Percentiles rank a stretch among this genome's conserved stretches.
Conservation (phyloP, 1,140 invertebrate species). For the Rhopalosiphum padi region DNA sequence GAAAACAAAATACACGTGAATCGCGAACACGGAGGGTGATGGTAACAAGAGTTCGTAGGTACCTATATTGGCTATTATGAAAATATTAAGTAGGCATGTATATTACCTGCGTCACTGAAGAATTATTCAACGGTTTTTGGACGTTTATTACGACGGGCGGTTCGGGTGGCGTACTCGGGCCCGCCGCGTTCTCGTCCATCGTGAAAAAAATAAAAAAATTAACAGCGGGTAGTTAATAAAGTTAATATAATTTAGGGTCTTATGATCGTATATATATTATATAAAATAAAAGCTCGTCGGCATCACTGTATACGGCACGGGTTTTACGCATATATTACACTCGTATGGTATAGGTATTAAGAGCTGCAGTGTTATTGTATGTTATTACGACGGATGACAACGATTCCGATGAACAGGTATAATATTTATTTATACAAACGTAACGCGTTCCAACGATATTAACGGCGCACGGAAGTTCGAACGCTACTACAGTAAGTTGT, state of each 20-base stretch:
- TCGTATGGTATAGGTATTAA: not conserved
- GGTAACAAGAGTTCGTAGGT: too few relatives aligned
- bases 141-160: not conserved
- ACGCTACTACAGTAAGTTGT: too few relatives aligned
- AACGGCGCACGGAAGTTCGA: not conserved
- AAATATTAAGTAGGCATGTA: not conserved
- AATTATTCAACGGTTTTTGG: constrained; percentile 44
- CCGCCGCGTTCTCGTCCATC: constrained; percentile 42
- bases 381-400: not conserved
- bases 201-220: not conserved
- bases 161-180: not conserved
- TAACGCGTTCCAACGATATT: not conserved
- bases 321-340: not conserved
- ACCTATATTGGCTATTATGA: too few relatives aligned
- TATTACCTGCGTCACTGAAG: constrained; percentile 23
- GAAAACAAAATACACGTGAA: too few relatives aligned
- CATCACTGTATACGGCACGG: not conserved
- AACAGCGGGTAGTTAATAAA: not conserved
- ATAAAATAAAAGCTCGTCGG: too few relatives aligned
- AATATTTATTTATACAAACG: too few relatives aligned
- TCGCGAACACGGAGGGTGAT: too few relatives aligned
- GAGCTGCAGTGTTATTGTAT: not conserved
- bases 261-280: not conserved
- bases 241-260: not conserved
- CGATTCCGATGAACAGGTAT: too few relatives aligned